Evolutionary conservation across 2,113 vertebrate species (phyloP), one percentile per base, ranked within the genome.

Genomic region (Dolichallabes microphthalmus): DNA sequence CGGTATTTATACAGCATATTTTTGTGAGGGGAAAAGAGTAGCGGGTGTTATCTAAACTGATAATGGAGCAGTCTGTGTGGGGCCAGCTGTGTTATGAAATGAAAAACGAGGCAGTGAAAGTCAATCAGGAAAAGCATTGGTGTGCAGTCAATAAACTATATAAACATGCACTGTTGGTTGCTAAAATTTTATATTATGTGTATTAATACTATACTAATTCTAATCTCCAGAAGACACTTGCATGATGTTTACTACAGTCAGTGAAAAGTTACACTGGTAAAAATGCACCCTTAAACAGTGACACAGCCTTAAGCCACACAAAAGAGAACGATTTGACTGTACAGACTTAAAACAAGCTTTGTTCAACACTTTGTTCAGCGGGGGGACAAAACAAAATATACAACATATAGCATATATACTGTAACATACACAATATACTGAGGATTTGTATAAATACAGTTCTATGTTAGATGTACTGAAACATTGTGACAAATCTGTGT

Each of bases 31-130:
- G 86, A 79, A 77, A 71, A 69, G 63, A 86, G 83, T 61, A 82
- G 78, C 87, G 80, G 82, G 87, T 60, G 73, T 88, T 88, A 89
- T 89, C 88, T 88, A 25, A 60, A 80, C 60, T 88, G 89, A 88
- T 87, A 83, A 86, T 82, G 80, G 27, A 73, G 50, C 68, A 68
- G 75, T 45, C 82, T 39, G 82, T 83, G 60, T 79, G 82, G 80
- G 82, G 30, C 78, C 85, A 78, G 71, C 50, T 13, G 50, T 86
- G 82, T 79, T 86, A 69, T 82, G 78, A 82, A 82, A 69, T 80
- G 52, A 78, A 87, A 87, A 45, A 83, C 66, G 25, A 75, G 60
- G 50, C 55, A 81, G 64, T 32, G 45, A 85, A 82, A 82, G 32
- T 60, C 60, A 32, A 13, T n/a, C 57, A 9, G 39, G n/a, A 80